Base-by-base conservation (phyloP, 2,113 vertebrate species). In the Tringa solitaria region DNA sequence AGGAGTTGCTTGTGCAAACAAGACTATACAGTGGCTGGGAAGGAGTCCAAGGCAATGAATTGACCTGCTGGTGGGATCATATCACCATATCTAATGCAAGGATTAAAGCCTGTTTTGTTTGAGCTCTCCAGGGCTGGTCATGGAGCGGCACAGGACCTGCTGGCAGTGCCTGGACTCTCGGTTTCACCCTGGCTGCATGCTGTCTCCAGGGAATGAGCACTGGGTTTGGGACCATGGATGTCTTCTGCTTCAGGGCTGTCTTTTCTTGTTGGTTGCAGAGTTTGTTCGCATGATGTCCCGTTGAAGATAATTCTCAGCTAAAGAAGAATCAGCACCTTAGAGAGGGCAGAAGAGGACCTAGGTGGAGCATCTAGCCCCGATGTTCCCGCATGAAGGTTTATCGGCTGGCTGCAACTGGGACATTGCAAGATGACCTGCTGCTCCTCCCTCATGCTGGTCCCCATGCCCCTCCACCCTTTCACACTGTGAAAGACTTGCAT, bases 241-340 rank as follows among this genome's bases (percentile, higher is more conserved):
- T 53, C 69, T 61, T 56, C 67, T 84, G 69, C 48, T 82, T 94
- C 63, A 76, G 46, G 41, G 22, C 19, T 60, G 17, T 92, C 83
- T 93, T 94, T 65, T 64, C 80, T 91, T 64, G 30, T 95, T 87
- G 86, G 27, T 87, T 94, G 26, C 98, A 99, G 99, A 99, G 95
- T 99, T 99, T 97, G 99, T 99, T 88, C 98, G 99, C 95, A 99
- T 99, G 99, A 99, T 99, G 99, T 99, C 99, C 87, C 99, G 99
- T 94, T 99, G 98, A 99, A 96, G 85, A 91, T 35, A 50, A 61
- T 65, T 82, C 94, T 93, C 85, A 82, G 67, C 92, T 94, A 76
- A 16, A 73, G 27, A 93, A 93, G 94, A 95, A 94, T 94, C 97
- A 95, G 96, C 95, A 97, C 95, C 96, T 90, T 94, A 77, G 93